Base-by-base conservation (phyloP, 2,888 invertebrate species). In the Dryobotodes eremita region DNA sequence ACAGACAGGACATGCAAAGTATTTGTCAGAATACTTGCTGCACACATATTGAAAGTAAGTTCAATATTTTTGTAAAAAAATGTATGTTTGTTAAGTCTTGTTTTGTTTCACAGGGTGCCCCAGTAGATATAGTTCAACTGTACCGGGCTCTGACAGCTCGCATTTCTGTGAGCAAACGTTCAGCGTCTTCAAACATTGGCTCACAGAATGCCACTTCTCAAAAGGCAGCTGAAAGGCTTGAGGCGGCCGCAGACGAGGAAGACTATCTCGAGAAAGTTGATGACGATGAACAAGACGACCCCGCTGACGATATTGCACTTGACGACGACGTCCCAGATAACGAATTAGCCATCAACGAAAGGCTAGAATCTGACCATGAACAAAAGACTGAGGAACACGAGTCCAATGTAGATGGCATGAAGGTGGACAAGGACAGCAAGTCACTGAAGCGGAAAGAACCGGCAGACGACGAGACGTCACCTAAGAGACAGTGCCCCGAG, bases 401-500 rank as follows among this genome's bases (percentile, higher is more conserved):
- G 87, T 89, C 92, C 50, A 89, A 91, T 69, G 92, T 92, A 71
- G 93, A 94, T 53, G 92, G 92, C 69, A 89, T 91, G 83, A 87
- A 88, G 36, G 88, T 92, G 42, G 92, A 92, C 20, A 86, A 91
- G 81, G 89, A 97, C 89, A 79, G 89, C 74, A 96, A 93, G 90
- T 86, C 92, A 50, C 90, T 94, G 82, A 96, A 95, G 71, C 86
- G 94, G 90, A 96, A 93, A 94, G 96, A 96, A 83, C 93, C 95
- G 8, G 90, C 88, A 15, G 94, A 93, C 26, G 94, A 94, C 48
- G 94, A 94, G 81, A 93, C 93, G 0, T 92, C 95, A n/a, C 94
- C 95, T 53, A 97, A 97, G 92, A 95, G 96, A 95, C 96, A 94
- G 92, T 96, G 96, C 90, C 94, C 95, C 50, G 92, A 95, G 55